Evolutionary conservation across 2,113 vertebrate genomes (phyloP).

Genomic region (Oncorhynchus gorbuscha): DNA sequence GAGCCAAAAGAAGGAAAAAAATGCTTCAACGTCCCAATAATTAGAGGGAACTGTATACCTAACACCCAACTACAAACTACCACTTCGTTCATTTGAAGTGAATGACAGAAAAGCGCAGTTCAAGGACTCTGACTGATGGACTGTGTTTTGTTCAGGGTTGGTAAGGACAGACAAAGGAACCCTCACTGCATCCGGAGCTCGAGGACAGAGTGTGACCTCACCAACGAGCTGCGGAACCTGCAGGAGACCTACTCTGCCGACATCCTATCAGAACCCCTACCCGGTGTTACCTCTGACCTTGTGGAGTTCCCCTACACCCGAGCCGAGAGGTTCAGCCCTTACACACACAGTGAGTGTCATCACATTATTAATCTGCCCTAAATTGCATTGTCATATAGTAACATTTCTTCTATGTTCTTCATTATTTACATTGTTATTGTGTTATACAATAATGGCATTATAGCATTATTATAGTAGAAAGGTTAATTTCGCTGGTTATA

Average conservation of each 20-base stretch:
- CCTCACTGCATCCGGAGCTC: constrained; percentile 62
- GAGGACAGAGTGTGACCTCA: constrained; percentile 83
- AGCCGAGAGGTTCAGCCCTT: constrained; percentile 80
- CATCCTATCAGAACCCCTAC: constrained; percentile 56
- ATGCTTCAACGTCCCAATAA: too few species aligned
- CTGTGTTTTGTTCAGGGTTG: constrained; percentile 48
- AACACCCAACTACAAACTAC: background rate
- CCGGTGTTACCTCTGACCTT: rapidly evolving
- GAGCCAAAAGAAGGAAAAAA: too few species aligned
- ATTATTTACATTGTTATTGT: constrained; percentile 4
- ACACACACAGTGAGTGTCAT: constrained; percentile 80
- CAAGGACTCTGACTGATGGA: background rate
- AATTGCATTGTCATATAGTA: background rate
- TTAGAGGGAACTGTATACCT: too few species aligned
- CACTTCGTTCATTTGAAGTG: too few species aligned
- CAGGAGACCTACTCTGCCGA: constrained; percentile 71
- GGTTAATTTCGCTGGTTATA: too few species aligned
- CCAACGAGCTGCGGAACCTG: constrained; percentile 48
- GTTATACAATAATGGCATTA: too few species aligned
- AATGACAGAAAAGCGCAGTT: too few species aligned
- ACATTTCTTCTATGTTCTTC: background rate
- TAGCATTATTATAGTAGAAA: too few species aligned
- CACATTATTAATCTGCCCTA: background rate
- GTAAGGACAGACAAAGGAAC: constrained; percentile 46
- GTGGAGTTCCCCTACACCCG: constrained; percentile 60